Percentiles rank a stretch among this genome's conserved stretches.
phyloP scores from a whole-genome alignment of 2,797 vertebrate species.

The Anabacerthia variegaticeps region DNA sequence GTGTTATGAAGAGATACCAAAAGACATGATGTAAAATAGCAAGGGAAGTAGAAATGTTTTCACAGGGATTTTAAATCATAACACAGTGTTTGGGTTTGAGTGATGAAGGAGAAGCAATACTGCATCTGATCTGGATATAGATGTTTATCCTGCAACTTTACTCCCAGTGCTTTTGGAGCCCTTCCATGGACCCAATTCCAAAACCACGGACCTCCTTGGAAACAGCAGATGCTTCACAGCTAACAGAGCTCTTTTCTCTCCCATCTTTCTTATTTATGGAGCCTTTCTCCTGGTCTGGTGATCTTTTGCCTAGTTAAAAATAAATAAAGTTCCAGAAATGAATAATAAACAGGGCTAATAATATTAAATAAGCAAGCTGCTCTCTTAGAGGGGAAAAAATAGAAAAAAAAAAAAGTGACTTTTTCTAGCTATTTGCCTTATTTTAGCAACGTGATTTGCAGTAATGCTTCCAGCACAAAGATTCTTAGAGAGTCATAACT shows the following conservation, averaged over 20 bases:
- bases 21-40: background rate
- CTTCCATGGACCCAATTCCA: background rate
- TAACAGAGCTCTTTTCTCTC: background rate
- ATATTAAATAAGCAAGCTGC: background rate
- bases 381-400: background rate
- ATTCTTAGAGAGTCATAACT: background rate
- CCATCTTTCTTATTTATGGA: background rate
- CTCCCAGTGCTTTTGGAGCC: background rate
- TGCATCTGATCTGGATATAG: background rate
- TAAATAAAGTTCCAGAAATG: background rate
- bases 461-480: background rate
- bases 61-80: background rate
- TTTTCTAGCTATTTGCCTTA: background rate
- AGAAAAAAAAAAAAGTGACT: background rate
- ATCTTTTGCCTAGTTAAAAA: background rate
- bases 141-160: background rate
- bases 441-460: background rate
- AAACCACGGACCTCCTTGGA: background rate
- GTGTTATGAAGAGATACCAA: background rate
- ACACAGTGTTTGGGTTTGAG: background rate
- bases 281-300: background rate
- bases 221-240: background rate
- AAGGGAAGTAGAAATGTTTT: background rate
- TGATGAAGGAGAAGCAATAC: background rate
- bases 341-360: background rate